Evolutionary conservation across 1,140 invertebrate species (phyloP), one percentile per base, ranked within the genome.

Genomic region (Dryas iulia): DNA sequence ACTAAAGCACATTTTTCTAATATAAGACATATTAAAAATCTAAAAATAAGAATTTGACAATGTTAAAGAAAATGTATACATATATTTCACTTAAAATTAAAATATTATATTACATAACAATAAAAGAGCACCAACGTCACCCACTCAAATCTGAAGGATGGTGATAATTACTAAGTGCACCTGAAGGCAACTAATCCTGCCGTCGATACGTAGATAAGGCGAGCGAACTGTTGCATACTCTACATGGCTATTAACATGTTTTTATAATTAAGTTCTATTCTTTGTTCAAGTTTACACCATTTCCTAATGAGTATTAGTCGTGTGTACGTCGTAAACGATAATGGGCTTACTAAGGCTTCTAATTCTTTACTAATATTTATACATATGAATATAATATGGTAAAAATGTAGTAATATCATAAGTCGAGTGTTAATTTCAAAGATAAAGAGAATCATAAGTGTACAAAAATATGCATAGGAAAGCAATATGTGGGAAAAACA

Each of bases 101-200:
- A 39, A 39, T 21, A 47, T 21, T n/a, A n/a, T n/a, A n/a, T 47
- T 47, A 31, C 39, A 8, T 18, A 1, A 10, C 18, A 8, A 47
- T 8, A 47, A 47, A 47, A 26, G 14, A 39, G 26, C 26, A 23
- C 12, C 61, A 54, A n/a, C 53, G 61, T 25, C 35, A 12, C 21
- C 21, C 3, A 18, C 26, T 33, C 8, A 12, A 26, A 5, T 12
- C 14, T 62, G 60, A 64, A 64, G 61, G 61, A 25, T 64, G 26
- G 25, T 21, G 47, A 62, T 62, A 31, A 62, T 64, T 56, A 64
- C 56, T 18, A 33, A 64, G 52, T 64, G 52, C 21, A 54, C 52
- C 53, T 30, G 61, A 64, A 28, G 28, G n/a, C n/a, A n/a, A n/a
- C 47, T 0, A 4, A 7, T 61, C 12, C 25, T 31, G 25, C 31